A percentile compares a stretch with the other conserved stretches of the same genome.
Evolutionary conservation across 2,113 vertebrate genomes (phyloP).

Genomic region (Motacilla tschutschensis): DNA sequence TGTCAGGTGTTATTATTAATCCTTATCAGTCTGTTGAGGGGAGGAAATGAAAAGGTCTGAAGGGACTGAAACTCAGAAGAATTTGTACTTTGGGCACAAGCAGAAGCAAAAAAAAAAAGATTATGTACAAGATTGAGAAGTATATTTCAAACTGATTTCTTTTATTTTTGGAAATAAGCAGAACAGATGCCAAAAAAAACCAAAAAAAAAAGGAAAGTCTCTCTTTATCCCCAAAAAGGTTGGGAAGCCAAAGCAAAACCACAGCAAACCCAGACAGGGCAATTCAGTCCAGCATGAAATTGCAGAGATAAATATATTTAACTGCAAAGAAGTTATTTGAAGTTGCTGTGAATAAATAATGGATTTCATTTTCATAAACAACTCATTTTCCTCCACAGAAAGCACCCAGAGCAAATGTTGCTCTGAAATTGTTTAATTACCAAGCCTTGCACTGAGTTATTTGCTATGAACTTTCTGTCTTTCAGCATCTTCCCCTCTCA

Average conservation of each 20-base stretch:
- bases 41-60: constrained; percentile 27
- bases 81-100: not conserved
- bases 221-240: not conserved
- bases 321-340: not conserved
- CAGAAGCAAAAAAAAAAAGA: not conserved
- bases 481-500: not conserved
- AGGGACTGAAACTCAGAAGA: not conserved
- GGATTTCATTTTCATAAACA: not conserved
- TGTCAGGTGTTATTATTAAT: constrained; percentile 12
- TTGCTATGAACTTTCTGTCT: constrained; percentile 6
- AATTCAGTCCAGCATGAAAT: not conserved
- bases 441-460: not conserved
- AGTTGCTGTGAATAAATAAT: not conserved
- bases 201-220: not conserved
- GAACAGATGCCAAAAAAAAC: not conserved
- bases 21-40: constrained; percentile 2
- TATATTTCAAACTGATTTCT: not conserved
- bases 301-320: not conserved
- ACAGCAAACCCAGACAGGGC: not conserved
- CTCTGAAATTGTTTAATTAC: constrained; percentile 27
- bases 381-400: not conserved
- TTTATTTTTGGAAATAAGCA: not conserved
- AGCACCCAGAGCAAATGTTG: not conserved
- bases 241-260: not conserved
- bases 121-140: not conserved